Evolutionary conservation across 2,888 invertebrate species (phyloP).

Genomic region (Nineta flava): DNA sequence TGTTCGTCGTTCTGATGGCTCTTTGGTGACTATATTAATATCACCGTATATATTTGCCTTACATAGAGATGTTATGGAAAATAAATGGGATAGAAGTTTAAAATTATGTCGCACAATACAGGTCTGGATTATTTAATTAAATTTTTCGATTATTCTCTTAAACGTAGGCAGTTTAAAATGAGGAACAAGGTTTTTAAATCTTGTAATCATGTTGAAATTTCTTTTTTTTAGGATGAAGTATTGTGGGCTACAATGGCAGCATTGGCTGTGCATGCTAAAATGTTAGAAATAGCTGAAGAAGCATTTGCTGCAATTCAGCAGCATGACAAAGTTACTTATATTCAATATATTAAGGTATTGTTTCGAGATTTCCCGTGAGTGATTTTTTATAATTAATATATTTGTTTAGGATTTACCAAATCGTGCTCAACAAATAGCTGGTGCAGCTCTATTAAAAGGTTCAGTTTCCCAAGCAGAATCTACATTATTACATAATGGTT

Average conservation of each 20-base stretch:
- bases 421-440: conserved; percentile 43
- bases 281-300: conserved; percentile 82
- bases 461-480: conserved; percentile 54
- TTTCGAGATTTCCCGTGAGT: not conserved
- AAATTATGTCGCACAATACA: conserved; percentile 48
- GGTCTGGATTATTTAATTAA: conserved; percentile 2
- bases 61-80: conserved; percentile 48
- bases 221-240: conserved; percentile 32
- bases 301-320: conserved; percentile 85
- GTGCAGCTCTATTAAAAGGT: conserved; percentile 50
- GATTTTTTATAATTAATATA: not conserved
- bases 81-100: conserved; percentile 73
- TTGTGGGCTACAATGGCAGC: conserved; percentile 93
- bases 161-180: not conserved
- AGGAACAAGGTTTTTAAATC: not conserved
- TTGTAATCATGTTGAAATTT: not conserved
- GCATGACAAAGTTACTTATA: conserved; percentile 72
- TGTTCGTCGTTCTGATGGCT: conserved; percentile 78
- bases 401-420: conserved; percentile 30
- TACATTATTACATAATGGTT: conserved; percentile 48
- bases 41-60: conserved; percentile 51
- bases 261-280: conserved; percentile 71
- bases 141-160: not conserved
- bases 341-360: conserved; percentile 61
- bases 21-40: conserved; percentile 55